Percentiles rank a stretch among this genome's conserved stretches.
These are phyloP conservation scores for Nesospiza acunhae DNA, from an alignment of 2,113 vertebrate genomes.

Conservation along the genomic window DNA sequence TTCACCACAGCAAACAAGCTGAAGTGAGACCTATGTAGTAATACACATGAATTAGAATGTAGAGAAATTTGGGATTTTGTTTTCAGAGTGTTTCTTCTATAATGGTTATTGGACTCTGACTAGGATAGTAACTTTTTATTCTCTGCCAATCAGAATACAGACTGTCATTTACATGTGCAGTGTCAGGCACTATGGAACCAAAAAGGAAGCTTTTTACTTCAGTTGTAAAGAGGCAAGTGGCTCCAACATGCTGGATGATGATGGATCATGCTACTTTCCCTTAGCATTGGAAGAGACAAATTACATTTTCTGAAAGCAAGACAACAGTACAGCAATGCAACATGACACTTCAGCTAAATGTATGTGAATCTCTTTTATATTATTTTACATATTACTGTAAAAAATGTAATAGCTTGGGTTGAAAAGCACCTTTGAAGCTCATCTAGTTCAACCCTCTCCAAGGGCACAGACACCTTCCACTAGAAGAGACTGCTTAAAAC, in stretches of 20 bases:
- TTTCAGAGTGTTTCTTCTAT: background rate
- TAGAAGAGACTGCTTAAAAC: background rate
- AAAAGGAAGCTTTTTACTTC: background rate
- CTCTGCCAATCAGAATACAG: background rate
- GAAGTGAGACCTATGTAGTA: background rate
- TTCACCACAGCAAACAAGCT: background rate
- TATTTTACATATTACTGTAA: background rate
- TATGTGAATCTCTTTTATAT: background rate
- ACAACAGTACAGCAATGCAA: background rate
- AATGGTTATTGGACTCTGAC: background rate
- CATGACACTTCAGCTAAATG: background rate
- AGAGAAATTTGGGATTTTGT: background rate
- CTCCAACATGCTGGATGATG: background rate
- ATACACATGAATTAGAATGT: background rate
- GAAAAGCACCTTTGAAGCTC: background rate
- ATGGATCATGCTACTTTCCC: background rate
- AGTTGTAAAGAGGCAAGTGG: background rate
- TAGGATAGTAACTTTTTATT: background rate
- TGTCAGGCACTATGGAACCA: background rate
- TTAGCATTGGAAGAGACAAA: background rate
- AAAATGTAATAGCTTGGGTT: background rate
- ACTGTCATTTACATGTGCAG: background rate
- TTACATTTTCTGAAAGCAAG: background rate
- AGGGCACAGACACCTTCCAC: background rate
- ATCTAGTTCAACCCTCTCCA: background rate